These are phyloP conservation scores for Clepsis dumicolana DNA, from an alignment of 2,888 invertebrate genomes.

Conservation along the genomic window DNA sequence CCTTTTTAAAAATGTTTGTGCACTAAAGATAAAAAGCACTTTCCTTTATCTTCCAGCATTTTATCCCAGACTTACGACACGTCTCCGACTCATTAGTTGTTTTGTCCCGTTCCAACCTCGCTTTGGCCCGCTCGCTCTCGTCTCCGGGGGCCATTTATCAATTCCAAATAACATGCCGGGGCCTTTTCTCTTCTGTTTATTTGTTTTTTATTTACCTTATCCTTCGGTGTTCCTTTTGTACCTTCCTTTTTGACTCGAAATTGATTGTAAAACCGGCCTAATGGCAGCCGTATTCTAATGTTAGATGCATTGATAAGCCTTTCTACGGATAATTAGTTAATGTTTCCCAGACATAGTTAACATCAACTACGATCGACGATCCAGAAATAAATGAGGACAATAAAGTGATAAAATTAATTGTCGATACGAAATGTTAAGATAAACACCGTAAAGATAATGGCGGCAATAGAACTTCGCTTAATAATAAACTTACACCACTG, in stretches of 20 bases:
- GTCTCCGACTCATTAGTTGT: conserved; percentile 77
- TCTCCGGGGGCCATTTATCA: conserved; percentile 84
- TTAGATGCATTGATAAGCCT: conserved; percentile 77
- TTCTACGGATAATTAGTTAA: conserved; percentile 72
- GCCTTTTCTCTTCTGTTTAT: conserved; percentile 80
- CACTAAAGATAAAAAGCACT: conserved; percentile 74
- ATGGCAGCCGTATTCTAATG: conserved; percentile 77
- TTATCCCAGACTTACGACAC: conserved; percentile 68
- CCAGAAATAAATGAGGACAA: conserved; percentile 52
- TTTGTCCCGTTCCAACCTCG: conserved; percentile 70
- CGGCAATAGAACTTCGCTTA: conserved; percentile 61
- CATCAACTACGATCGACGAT: conserved; percentile 48
- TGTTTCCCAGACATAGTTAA: conserved; percentile 56
- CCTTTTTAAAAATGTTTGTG: conserved; percentile 45
- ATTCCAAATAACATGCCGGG: conserved; percentile 85
- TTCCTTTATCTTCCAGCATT: conserved; percentile 77
- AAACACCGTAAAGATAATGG: conserved; percentile 58
- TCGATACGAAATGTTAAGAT: conserved; percentile 53
- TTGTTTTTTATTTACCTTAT: conserved; percentile 84
- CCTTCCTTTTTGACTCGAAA: conserved; percentile 76
- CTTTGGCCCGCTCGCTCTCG: conserved; percentile 71
- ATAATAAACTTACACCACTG: conserved; percentile 61
- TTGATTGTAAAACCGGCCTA: conserved; percentile 83
- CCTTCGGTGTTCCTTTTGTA: conserved; percentile 75
- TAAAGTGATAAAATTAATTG: conserved; percentile 54